Evolutionary conservation across 2,888 invertebrate genomes (phyloP), one percentile per base, ranked within the genome.

Genomic region (Pherbina coryleti): DNA sequence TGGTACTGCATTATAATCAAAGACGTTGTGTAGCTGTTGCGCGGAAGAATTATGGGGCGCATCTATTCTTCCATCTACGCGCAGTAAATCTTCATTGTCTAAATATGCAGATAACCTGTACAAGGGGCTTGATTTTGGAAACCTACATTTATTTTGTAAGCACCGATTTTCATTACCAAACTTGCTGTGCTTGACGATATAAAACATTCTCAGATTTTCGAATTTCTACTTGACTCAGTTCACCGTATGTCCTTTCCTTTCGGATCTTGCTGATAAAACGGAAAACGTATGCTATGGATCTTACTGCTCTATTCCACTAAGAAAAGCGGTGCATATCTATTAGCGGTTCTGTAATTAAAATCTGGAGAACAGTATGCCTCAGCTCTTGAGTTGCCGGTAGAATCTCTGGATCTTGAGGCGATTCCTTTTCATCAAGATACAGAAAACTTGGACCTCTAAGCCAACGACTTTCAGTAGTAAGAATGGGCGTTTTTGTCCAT

Each of bases 161-260:
- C 28, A 14, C 2, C 28, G 28, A 72, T 79, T 77, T 75, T 79
- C 77, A 17, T 57, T 34, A 14, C 3, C 51, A 74, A 76, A 80
- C 37, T 19, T 14, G 31, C 73, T 81, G 78, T 2, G 44, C 74
- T 55, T 81, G 81, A 9, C 11, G 62, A 64, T 71, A 81, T 74
- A 79, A 25, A 25, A 71, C 7, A 44, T 25, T 11, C 66, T 81
- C 78, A 1, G 74, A 78, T 17, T 74, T 72, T 19, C 17, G 1
- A 2, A 79, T 19, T 34, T 79, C 78, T 4, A 69, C 74, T 44
- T 81, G 79, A 25, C 57, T 70, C 1, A 78, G 25, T 55, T 78
- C 77, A 7, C 75, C 69, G 11, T 67, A 34, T 17, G n/a, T 2
- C 17, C n/a, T 3, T 34, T 19, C 3, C 44, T 78, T 72, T 37